phyloP scores from a whole-genome alignment of 2,888 invertebrate genomes.

The Archips xylosteana region DNA sequence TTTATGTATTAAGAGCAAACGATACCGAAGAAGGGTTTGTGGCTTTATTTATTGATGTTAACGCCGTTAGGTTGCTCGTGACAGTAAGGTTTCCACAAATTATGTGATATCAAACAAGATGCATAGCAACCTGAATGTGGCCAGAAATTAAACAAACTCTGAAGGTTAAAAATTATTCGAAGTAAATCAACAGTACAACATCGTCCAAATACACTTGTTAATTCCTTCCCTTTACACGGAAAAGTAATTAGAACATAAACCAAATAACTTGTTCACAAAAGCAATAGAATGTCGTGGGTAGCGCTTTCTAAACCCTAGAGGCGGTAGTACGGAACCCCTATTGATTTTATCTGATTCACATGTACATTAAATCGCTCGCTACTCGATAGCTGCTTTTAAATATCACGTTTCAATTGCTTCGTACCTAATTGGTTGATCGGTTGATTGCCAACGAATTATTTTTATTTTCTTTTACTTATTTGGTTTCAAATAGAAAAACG shows the following conservation, averaged over 20 bases:
- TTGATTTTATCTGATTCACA: constrained; percentile 15
- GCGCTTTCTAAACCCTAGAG: constrained; percentile 10
- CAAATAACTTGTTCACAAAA: not conserved
- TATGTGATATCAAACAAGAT: not conserved
- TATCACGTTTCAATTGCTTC: not conserved
- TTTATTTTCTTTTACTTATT: too few relatives aligned
- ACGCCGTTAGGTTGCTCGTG: too few relatives aligned
- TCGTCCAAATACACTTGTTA: too few relatives aligned
- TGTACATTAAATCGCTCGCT: constrained; percentile 8
- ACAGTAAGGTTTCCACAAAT: too few relatives aligned
- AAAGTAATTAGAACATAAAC: not conserved
- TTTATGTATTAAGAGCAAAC: not conserved
- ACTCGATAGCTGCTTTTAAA: constrained; percentile 4
- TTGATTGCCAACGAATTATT: not conserved
- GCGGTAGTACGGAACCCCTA: not conserved
- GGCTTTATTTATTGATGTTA: not conserved
- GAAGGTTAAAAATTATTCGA: too few relatives aligned
- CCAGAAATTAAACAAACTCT: too few relatives aligned
- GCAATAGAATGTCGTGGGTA: not conserved
- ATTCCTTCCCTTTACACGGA: not conserved
- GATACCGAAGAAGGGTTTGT: not conserved
- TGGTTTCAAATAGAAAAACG: not conserved
- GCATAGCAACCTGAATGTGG: too few relatives aligned
- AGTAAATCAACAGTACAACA: too few relatives aligned
- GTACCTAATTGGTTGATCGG: not conserved